Evolutionary conservation across 2,113 vertebrate genomes (phyloP).

Genomic region (Caranx ignobilis): DNA sequence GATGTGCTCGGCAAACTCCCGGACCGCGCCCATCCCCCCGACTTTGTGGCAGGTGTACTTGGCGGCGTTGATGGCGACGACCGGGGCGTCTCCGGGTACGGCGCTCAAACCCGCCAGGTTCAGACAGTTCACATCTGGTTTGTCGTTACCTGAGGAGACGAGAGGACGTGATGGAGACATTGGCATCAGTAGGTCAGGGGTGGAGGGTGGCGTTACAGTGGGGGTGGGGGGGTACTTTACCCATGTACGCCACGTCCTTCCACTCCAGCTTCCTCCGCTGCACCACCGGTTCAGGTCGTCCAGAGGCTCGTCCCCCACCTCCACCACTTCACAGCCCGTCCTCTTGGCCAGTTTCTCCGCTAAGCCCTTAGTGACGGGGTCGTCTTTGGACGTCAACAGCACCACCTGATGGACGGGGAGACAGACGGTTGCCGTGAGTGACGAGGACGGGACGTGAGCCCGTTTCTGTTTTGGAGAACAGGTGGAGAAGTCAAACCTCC

Average conservation of each 20-base stretch:
- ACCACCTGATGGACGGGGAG: constrained; percentile 82
- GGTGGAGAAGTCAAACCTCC: constrained; percentile 79
- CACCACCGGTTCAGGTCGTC: constrained; percentile 77
- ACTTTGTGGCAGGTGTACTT: constrained; percentile 86
- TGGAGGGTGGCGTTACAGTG: too few relatives aligned
- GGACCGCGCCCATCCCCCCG: constrained; percentile 86
- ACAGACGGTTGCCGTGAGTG: neutral
- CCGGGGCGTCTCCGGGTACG: constrained; percentile 85
- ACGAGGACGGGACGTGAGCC: neutral
- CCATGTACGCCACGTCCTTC: constrained; percentile 93
- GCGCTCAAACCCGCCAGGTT: constrained; percentile 88
- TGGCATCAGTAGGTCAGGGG: too few relatives aligned
- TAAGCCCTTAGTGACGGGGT: constrained; percentile 71
- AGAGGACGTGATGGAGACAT: neutral
- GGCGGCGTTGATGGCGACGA: constrained; percentile 82
- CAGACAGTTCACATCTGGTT: constrained; percentile 88
- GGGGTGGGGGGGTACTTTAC: constrained; percentile 71
- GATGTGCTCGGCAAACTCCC: constrained; percentile 93
- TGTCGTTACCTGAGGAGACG: constrained; percentile 85
- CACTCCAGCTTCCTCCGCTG: constrained; percentile 83
- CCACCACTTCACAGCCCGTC: constrained; percentile 80
- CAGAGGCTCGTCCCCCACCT: constrained; percentile 79
- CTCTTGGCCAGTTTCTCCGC: constrained; percentile 79
- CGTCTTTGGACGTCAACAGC: constrained; percentile 84
- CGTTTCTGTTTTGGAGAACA: too few relatives aligned